These are phyloP conservation scores for Podarcis siculus DNA, from an alignment of 2,797 vertebrate species.

Conservation along the genomic window DNA sequence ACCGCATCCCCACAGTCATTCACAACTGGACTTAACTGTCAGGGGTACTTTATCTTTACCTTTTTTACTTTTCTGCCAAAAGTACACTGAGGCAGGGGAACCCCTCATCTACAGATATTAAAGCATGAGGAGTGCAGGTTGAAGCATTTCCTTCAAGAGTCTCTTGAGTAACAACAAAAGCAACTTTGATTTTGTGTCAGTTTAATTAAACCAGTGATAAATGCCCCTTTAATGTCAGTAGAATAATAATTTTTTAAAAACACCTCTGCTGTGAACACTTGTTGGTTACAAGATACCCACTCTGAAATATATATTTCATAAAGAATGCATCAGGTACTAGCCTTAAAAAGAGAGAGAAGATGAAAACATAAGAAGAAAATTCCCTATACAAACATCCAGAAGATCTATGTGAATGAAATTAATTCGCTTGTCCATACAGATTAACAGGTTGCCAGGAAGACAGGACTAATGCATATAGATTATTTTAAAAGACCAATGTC, in stretches of 20 bases:
- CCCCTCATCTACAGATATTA: not conserved
- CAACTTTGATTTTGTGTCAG: not conserved
- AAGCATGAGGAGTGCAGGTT: not conserved
- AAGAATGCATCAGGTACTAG: not conserved
- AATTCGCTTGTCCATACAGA: slow-evolving; percentile 59
- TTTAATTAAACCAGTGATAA: not conserved
- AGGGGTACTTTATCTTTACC: too few species aligned
- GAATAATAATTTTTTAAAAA: not conserved
- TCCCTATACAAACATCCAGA: not conserved
- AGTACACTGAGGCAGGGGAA: not conserved
- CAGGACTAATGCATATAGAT: slow-evolving; percentile 25
- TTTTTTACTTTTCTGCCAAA: too few species aligned
- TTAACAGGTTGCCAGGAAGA: slow-evolving; percentile 64
- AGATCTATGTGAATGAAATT: slow-evolving; percentile 54
- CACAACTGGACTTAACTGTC: too few species aligned
- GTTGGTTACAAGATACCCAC: not conserved
- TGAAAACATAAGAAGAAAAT: not conserved
- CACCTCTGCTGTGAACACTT: not conserved
- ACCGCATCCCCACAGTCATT: too few species aligned
- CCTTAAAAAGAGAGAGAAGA: not conserved
- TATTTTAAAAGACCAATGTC: slow-evolving; percentile 48
- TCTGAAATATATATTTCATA: not conserved
- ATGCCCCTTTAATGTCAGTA: not conserved
- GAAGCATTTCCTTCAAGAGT: not conserved
- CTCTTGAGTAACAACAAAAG: not conserved